Base-by-base conservation (phyloP, 1,140 invertebrate species). In the Drosophila azteca region DNA sequence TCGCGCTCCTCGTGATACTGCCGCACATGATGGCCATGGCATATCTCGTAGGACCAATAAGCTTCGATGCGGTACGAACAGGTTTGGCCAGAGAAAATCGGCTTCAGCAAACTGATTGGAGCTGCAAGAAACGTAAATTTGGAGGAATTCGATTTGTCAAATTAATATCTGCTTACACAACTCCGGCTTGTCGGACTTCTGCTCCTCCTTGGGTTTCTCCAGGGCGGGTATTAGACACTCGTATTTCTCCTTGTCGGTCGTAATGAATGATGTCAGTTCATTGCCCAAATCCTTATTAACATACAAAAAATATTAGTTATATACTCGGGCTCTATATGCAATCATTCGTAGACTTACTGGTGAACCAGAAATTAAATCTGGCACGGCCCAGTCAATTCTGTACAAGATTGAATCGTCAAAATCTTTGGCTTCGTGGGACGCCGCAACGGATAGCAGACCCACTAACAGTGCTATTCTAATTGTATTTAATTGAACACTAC, bases 1-100 rank as follows among this genome's bases (percentile, higher is more conserved):
- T 98, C 97, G 70, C 97, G 94, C 81, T 98, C 97, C 92, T 99
- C 98, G 92, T 99, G 98, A 92, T 98, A 99, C 90, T 99, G 98
- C 9, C 96, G 93, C 3, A 99, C 94, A 91, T 96, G 95, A 74
- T 94, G 93, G 5, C 98, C 98, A 93, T 99, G 98, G 90, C 98
- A 99, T 8, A 99, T 93, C 92, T 99, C 98, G 93, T 99, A 99
- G 0, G 96, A 98, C 98, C 98, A 99, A 92, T 98, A 99, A 44
- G 95, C 95, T 92, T 99, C 98, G 59, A 99, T 93, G 70, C 96
- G 94, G 77, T 97, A 98, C 0, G 97, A 97, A 92, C 97, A 99
- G 54, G 93, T 93, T 67, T 94, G 93, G 70, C 96, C 94, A 13
- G 92, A 92, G 91, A 98, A 97, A 35, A 98, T 91, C 3, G 95